phyloP scores from a whole-genome alignment of 2,113 vertebrate species.

The Scalopus aquaticus region DNA sequence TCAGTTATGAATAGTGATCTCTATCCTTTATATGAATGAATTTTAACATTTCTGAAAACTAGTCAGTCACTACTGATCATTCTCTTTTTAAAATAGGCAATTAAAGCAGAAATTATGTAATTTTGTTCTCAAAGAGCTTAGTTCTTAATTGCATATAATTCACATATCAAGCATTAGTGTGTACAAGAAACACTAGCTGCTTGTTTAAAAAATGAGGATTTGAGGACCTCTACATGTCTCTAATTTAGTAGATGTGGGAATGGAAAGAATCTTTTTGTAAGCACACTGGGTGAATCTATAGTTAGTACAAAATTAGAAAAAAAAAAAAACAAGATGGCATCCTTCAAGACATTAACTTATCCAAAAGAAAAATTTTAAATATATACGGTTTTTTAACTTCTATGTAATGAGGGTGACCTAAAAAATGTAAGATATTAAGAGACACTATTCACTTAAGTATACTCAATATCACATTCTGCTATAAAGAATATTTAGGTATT shows the following conservation, averaged over 20 bases:
- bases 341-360: neutral
- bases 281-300: neutral
- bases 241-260: neutral
- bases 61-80: constrained; percentile 38
- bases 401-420: neutral
- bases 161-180: neutral
- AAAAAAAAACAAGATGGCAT: neutral
- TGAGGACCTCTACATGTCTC: neutral
- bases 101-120: constrained; percentile 56
- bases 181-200: constrained; percentile 44
- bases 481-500: neutral
- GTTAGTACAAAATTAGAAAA: neutral
- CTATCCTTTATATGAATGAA: neutral
- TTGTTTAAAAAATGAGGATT: constrained; percentile 44
- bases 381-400: neutral
- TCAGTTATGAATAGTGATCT: neutral
- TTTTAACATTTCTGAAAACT: constrained; percentile 43
- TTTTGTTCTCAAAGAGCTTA: constrained; percentile 53
- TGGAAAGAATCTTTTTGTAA: constrained; percentile 14
- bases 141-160: constrained; percentile 35
- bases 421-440: neutral
- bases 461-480: neutral
- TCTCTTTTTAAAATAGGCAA: constrained; percentile 39
- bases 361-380: neutral
- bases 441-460: neutral